Base-by-base conservation (phyloP, 2,888 invertebrate genomes). In the Phortica okadai region DNA sequence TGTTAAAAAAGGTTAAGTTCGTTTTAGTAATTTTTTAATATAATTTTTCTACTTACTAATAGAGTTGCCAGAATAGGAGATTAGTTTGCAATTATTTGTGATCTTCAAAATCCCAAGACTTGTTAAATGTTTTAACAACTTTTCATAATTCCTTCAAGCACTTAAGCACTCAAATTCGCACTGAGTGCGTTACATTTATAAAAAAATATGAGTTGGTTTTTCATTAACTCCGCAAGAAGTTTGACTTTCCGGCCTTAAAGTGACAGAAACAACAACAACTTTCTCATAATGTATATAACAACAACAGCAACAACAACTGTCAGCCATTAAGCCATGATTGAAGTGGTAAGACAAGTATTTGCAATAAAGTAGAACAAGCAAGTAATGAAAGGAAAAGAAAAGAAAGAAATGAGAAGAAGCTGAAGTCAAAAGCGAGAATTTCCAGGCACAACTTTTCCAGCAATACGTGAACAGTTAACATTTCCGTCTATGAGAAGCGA, bases 291-390 rank as follows among this genome's bases (percentile, higher is more conserved):
- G 25, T 75, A 77, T 54, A 21, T 10, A 58, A 33, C 74, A 81
- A 81, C 81, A 81, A 76, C 54, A 59, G n/a, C 21, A 58, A 33
- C 44, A 33, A 45, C 16, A 76, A 75, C 66, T 69, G 76, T n/a
- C 58, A 82, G 84, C 74, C 80, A 84, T 85, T 84, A 84, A 84
- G 69, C 25, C 21, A 45, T 45, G 69, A 69, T 45, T 72, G 14
- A 72, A 72, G 56, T 72, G 70, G 56, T 56, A 54, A 72, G 33
- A 33, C 70, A 72, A 72, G 70, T 72, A 72, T 72, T 56, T 56
- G 70, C 70, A 72, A 56, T 69, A 69, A 69, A 69, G 69, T 69
- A 45, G 69, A 69, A 69, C 69, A 69, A 72, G 56, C 14, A 66
- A 42, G 41, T 3, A 59, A 50, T n/a, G 62, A 73, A 64, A 64